These are phyloP conservation scores for Colaptes auratus DNA, from an alignment of 2,113 vertebrate genomes.

Conservation along the genomic window DNA sequence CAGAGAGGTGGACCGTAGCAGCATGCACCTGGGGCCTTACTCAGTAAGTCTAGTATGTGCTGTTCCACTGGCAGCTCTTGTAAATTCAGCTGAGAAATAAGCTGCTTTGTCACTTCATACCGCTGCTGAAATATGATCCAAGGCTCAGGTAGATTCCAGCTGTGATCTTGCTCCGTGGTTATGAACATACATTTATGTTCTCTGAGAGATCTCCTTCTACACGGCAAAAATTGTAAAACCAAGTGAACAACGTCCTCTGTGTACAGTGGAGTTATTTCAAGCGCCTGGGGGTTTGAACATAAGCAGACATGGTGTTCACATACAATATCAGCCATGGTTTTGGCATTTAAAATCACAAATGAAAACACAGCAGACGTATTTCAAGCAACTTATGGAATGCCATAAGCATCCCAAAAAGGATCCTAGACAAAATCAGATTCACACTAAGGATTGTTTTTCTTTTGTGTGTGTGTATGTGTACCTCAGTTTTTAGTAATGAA, in stretches of 20 bases:
- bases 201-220: slow-evolving; percentile 66
- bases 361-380: slow-evolving; percentile 62
- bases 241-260: slow-evolving; percentile 76
- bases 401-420: slow-evolving; percentile 51
- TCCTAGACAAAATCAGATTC: slow-evolving; percentile 32
- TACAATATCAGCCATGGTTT: slow-evolving; percentile 60
- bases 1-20: slow-evolving; percentile 30
- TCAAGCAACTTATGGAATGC: slow-evolving; percentile 43
- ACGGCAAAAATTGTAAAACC: slow-evolving; percentile 74
- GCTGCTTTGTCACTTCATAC: neutral
- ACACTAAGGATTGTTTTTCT: neutral
- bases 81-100: neutral
- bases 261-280: slow-evolving; percentile 76
- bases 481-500: neutral
- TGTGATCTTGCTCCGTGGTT: slow-evolving; percentile 47
- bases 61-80: slow-evolving; percentile 3
- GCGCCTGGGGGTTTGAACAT: slow-evolving; percentile 76
- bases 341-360: slow-evolving; percentile 69
- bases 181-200: slow-evolving; percentile 59
- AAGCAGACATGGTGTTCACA: slow-evolving; percentile 69
- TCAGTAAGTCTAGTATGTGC: slow-evolving; percentile 33
- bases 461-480: neutral
- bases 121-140: slow-evolving; percentile 16
- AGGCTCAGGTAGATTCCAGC: slow-evolving; percentile 67
- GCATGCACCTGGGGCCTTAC: slow-evolving; percentile 55